These are phyloP conservation scores for Apotomis turbidana DNA, from an alignment of 2,888 invertebrate species.

Conservation along the genomic window DNA sequence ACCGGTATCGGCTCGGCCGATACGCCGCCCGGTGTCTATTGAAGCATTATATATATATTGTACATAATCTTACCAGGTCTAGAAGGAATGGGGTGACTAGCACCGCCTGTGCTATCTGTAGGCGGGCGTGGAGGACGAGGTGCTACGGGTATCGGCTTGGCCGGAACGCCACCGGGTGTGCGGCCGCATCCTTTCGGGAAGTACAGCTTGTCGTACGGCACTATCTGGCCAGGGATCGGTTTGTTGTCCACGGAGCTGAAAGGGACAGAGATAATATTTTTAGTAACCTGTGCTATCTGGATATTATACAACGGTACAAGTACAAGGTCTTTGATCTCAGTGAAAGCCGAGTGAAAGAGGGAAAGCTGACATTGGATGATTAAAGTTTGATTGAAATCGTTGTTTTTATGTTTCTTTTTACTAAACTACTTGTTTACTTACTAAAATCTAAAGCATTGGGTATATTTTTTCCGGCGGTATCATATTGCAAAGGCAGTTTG, in stretches of 20 bases:
- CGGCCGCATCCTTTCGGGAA: conserved; percentile 90
- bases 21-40: conserved; percentile 71
- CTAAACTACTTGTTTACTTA: no score
- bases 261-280: background rate
- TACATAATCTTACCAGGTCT: conserved; percentile 54
- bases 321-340: no score
- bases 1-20: conserved; percentile 49
- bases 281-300: no score
- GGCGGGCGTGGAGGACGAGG: conserved; percentile 57
- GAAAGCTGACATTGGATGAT: no score
- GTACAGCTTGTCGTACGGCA: conserved; percentile 87
- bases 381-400: no score
- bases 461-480: no score
- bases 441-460: no score
- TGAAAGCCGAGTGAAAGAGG: no score
- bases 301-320: no score
- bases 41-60: no score
- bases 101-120: conserved; percentile 71
- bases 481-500: no score
- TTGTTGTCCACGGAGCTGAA: conserved; percentile 56
- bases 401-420: no score
- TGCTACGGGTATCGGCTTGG: conserved; percentile 66
- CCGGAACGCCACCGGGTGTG: conserved; percentile 74
- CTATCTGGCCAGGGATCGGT: conserved; percentile 75
- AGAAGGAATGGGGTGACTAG: conserved; percentile 67